These are phyloP conservation scores for Caenorhabditis sp. DNA, from an alignment of 2,888 invertebrate genomes.

Conservation along the genomic window DNA sequence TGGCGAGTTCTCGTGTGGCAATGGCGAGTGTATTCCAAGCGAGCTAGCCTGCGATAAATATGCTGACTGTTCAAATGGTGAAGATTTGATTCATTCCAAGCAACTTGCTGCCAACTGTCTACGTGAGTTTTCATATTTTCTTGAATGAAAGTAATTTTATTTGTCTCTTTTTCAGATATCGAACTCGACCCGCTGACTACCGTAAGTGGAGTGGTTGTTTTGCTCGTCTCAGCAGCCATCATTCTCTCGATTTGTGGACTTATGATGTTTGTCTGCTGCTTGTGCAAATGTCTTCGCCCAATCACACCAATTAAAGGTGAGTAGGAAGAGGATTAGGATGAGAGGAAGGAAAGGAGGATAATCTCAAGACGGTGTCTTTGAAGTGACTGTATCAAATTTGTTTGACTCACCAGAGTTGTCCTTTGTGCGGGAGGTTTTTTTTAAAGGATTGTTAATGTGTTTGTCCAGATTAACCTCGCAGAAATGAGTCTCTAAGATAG, in stretches of 20 bases:
- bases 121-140: slow-evolving; percentile 25
- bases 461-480: no score
- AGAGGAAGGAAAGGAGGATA: neutral
- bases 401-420: neutral
- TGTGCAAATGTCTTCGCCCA: slow-evolving; percentile 41
- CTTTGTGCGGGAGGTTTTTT: neutral
- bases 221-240: slow-evolving; percentile 38
- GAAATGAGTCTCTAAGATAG: no score
- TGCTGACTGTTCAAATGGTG: slow-evolving; percentile 53
- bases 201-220: slow-evolving; percentile 44
- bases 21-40: slow-evolving; percentile 54
- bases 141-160: slow-evolving; percentile 8
- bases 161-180: slow-evolving; percentile 37
- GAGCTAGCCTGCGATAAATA: slow-evolving; percentile 53
- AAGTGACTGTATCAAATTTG: neutral
- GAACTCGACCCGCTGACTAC: slow-evolving; percentile 46
- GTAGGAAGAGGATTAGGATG: slow-evolving; percentile 1
- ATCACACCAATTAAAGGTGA: slow-evolving; percentile 39
- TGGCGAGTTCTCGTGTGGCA: slow-evolving; percentile 54
- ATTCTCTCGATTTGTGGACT: slow-evolving; percentile 37
- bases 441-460: no score
- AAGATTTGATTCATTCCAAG: slow-evolving; percentile 44
- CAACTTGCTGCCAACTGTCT: slow-evolving; percentile 53
- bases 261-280: slow-evolving; percentile 42
- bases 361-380: neutral